A percentile compares a stretch with the other conserved stretches of the same genome.
phyloP scores from a whole-genome alignment of 37 sponge, comb jelly and placozoan species.

The Halisarca cf. caerulea region DNA sequence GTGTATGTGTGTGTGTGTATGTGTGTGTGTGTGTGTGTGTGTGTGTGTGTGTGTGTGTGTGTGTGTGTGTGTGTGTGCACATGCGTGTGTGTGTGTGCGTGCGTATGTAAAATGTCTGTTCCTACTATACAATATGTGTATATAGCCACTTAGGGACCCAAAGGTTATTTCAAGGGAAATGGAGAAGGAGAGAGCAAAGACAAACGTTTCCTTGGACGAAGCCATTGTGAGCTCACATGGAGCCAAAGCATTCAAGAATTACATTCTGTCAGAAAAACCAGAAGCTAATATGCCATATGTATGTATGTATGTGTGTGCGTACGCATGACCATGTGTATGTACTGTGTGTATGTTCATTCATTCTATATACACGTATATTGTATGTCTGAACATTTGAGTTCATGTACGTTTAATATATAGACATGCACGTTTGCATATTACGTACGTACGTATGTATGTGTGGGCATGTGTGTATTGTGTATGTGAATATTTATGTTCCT shows the following conservation, averaged over 20 bases:
- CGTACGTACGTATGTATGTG: conserved; percentile 34
- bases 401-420: too few relatives aligned
- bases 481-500: too few relatives aligned
- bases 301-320: neutral
- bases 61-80: too few relatives aligned
- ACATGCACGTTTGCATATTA: too few relatives aligned
- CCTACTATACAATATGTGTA: neutral
- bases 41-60: too few relatives aligned
- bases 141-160: conserved; percentile 59
- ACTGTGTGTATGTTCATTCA: neutral
- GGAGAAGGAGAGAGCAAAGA: conserved; percentile 1
- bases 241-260: conserved; percentile 76
- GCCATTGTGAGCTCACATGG: conserved; percentile 72
- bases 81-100: too few relatives aligned
- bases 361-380: neutral
- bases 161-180: conserved; percentile 20
- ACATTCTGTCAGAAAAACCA: conserved; percentile 46
- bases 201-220: conserved; percentile 49
- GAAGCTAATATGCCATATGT: conserved; percentile 49
- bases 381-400: neutral
- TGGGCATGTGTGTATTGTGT: neutral
- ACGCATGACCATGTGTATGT: neutral
- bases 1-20: too few relatives aligned
- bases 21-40: too few relatives aligned
- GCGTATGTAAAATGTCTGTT: too few relatives aligned